A percentile compares a stretch with the other conserved stretches of the same genome.
Conservation (phyloP, 1,140 invertebrate species). For the Brachionus asplanchnoidis region DNA sequence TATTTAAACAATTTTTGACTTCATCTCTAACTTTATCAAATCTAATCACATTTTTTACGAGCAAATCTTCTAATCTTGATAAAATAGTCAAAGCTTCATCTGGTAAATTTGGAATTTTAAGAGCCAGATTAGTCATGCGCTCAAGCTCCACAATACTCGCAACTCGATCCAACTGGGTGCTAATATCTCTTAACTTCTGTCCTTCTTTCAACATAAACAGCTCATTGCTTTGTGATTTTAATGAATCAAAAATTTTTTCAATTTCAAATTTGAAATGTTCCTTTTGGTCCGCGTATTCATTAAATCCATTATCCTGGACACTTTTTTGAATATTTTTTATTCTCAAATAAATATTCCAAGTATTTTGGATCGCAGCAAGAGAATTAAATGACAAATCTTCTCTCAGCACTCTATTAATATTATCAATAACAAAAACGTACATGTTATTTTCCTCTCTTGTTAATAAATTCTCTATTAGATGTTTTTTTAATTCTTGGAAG, state of each 20-base stretch:
- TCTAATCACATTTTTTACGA: background rate
- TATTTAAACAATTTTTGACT: background rate
- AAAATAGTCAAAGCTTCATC: background rate
- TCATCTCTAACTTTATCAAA: background rate
- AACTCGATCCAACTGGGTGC: background rate
- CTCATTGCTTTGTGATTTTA: background rate
- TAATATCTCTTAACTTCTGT: background rate
- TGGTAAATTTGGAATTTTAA: background rate
- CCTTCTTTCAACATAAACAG: background rate
- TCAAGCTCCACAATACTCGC: background rate
- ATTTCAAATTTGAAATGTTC: background rate
- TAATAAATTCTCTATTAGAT: background rate
- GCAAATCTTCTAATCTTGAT: background rate
- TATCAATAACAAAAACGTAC: background rate
- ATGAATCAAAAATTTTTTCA: background rate
- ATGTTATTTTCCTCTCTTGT: background rate
- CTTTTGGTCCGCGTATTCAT: background rate
- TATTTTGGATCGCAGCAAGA: background rate
- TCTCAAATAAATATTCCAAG: background rate
- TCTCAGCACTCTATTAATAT: background rate
- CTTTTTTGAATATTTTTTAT: background rate
- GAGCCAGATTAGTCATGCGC: background rate
- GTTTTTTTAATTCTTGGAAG: background rate
- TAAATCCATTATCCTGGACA: background rate
- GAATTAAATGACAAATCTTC: background rate